Percentiles rank a stretch among this genome's conserved stretches.
These are phyloP conservation scores for Pandemis corylana DNA, from an alignment of 2,888 invertebrate genomes.

Conservation along the genomic window DNA sequence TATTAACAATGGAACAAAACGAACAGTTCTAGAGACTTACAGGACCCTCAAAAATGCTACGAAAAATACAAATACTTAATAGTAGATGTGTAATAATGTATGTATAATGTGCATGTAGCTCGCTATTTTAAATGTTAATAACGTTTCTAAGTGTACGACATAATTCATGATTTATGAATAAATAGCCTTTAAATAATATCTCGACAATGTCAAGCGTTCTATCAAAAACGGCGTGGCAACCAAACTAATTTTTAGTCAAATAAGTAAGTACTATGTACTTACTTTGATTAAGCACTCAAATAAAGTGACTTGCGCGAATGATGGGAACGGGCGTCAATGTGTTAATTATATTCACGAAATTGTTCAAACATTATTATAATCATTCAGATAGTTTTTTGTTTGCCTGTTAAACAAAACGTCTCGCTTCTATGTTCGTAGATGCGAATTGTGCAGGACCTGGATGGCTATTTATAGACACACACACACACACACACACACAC, in stretches of 20 bases:
- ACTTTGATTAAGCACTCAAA: conserved; percentile 5
- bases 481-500: too few species aligned
- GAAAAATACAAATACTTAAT: too few species aligned
- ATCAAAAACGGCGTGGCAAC: neutral
- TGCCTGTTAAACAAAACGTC: conserved; percentile 14
- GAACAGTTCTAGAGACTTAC: too few species aligned
- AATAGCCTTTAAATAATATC: neutral
- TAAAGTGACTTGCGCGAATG: conserved; percentile 15
- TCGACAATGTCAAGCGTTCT: neutral
- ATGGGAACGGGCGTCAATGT: conserved; percentile 4
- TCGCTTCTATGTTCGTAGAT: neutral
- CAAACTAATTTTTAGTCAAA: neutral
- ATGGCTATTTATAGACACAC: neutral
- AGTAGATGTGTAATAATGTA: too few species aligned
- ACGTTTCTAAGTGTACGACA: too few species aligned
- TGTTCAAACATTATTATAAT: conserved; percentile 21
- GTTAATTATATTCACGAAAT: conserved; percentile 12
- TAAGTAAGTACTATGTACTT: neutral
- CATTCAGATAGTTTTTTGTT: neutral
- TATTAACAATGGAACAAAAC: too few species aligned
- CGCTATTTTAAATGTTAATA: too few species aligned
- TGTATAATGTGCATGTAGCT: too few species aligned
- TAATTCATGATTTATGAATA: too few species aligned
- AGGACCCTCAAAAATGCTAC: too few species aligned
- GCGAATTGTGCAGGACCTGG: neutral